Evolutionary conservation across 2,888 invertebrate genomes (phyloP).

Genomic region (Arctia plantaginis): DNA sequence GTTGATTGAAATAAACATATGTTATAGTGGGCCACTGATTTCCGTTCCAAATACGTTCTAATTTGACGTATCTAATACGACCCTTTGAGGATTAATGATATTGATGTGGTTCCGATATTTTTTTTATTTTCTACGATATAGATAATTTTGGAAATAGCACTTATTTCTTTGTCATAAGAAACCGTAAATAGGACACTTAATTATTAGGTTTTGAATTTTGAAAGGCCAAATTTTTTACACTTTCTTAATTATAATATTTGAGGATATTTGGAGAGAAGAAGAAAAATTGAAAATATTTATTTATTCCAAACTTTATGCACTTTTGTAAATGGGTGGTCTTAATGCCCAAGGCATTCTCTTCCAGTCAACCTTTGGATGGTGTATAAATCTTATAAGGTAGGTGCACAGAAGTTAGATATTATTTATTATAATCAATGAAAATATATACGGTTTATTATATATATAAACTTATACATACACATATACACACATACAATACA

Average conservation of each 20-base stretch:
- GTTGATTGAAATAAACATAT: slow-evolving; percentile 77
- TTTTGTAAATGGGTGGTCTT: too few species aligned
- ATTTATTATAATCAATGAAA: too few species aligned
- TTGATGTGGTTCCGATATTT: slow-evolving; percentile 64
- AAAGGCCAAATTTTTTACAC: background rate
- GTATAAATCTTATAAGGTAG: too few species aligned
- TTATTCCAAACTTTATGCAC: too few species aligned
- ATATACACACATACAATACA: too few species aligned
- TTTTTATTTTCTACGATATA: slow-evolving; percentile 51
- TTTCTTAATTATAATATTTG: background rate
- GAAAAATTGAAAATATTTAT: background rate
- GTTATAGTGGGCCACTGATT: slow-evolving; percentile 65
- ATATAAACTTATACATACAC: too few species aligned
- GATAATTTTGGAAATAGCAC: slow-evolving; percentile 43
- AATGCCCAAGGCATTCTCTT: too few species aligned
- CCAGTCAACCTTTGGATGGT: too few species aligned
- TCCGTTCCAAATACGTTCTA: slow-evolving; percentile 70
- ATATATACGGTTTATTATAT: too few species aligned
- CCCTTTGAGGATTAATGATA: slow-evolving; percentile 67
- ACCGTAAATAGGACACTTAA: slow-evolving; percentile 19
- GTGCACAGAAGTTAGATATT: too few species aligned
- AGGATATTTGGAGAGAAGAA: background rate
- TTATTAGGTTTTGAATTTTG: slow-evolving; percentile 2
- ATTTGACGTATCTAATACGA: slow-evolving; percentile 75
- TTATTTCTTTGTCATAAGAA: slow-evolving; percentile 23